Evolutionary conservation across 2,113 vertebrate genomes (phyloP), one percentile per base, ranked within the genome.

Genomic region (Oceanites oceanicus): DNA sequence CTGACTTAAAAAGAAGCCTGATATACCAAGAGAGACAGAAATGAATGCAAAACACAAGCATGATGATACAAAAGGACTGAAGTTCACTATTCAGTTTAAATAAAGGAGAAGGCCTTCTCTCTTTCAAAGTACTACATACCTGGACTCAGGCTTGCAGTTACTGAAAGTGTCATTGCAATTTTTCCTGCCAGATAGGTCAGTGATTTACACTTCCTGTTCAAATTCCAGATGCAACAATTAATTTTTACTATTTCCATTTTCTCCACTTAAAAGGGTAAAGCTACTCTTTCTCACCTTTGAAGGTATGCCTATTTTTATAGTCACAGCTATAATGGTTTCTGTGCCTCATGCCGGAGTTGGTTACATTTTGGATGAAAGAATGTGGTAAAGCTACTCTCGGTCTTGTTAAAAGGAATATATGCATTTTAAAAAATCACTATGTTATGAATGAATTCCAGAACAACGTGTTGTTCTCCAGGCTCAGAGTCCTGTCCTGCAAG

Each of bases 21-120:
- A 92, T 94, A 94, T 88, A 96, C 77, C 87, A 92, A 73, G 38
- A 92, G 75, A 91, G 89, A 97, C 93, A 96, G 95, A 96, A 96
- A 95, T 86, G 94, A 90, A 94, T 86, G 89, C 71, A 87, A 92
- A 96, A 94, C 92, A 96, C 81, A 95, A 88, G 71, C 55, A 63
- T 10, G 58, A 92, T 65, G 92, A 76, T 91, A 96, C 67, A 90
- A 92, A 79, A 44, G 50, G 71, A 91, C 86, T 90, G 81, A 90
- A 95, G 94, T 77, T 93, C 59, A 80, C 89, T 76, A 63, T 59
- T 91, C 15, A 73, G 44, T 88, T 95, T 23, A 90, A 82, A 90
- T 50, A 79, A 83, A 90, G 83, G 83, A 91, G 50, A 71, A 82
- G 50, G 70, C 87, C 81, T 88, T 76, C 84, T 94, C 86, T 72